phyloP scores from a whole-genome alignment of 2,888 invertebrate genomes.

The Strigamia maritima region DNA sequence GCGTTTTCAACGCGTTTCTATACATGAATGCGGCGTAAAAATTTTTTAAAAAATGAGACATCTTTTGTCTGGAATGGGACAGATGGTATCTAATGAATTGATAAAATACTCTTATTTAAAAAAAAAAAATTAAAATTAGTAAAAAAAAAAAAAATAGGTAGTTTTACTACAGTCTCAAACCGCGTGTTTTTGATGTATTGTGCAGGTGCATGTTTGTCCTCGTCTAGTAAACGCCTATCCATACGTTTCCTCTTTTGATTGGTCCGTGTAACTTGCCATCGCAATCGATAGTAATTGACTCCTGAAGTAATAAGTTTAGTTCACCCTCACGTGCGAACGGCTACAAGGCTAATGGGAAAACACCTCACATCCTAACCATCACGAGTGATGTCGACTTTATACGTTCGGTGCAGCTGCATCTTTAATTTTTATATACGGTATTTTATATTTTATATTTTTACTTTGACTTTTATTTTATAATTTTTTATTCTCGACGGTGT shows the following conservation, averaged over 20 bases:
- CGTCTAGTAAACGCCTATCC: neutral
- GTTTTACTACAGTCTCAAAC: neutral
- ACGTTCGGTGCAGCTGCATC: neutral
- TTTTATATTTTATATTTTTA: too few relatives aligned
- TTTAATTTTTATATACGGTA: neutral
- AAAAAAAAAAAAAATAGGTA: neutral
- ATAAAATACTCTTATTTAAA: neutral
- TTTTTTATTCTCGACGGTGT: neutral
- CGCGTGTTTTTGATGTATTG: neutral
- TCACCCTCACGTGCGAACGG: slow-evolving; percentile 25
- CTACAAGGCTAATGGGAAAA: slow-evolving; percentile 21
- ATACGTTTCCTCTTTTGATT: neutral
- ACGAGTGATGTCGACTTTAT: neutral
- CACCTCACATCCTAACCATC: neutral
- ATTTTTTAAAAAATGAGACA: too few relatives aligned
- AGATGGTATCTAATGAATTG: neutral
- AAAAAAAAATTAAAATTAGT: neutral
- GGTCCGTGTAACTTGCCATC: slow-evolving; percentile 7
- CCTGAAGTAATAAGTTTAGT: slow-evolving; percentile 27
- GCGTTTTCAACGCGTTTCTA: too few relatives aligned
- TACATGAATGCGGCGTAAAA: too few relatives aligned
- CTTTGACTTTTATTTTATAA: neutral
- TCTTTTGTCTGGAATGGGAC: slow-evolving; percentile 11
- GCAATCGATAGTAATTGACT: slow-evolving; percentile 29
- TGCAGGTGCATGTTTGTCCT: neutral